Base-by-base conservation (phyloP, 2,113 vertebrate genomes). In the Solea solea region DNA sequence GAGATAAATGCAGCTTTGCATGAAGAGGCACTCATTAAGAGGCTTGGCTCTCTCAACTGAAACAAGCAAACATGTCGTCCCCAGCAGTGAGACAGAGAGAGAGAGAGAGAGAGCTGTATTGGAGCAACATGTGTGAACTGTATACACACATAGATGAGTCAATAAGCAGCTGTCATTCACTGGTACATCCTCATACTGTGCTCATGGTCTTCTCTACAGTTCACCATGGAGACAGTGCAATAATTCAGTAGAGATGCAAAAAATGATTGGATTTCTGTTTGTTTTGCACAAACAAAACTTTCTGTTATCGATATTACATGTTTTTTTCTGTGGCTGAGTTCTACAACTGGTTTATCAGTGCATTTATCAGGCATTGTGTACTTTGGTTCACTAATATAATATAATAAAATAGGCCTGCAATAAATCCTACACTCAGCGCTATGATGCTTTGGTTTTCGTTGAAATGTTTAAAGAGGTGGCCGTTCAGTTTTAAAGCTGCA, bases 81-180 rank as follows among this genome's bases (percentile, higher is more conserved):
- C 15, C 16, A 8, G 50, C 42, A 44, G 21, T 21, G 21, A 21
- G 21, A 21, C n/a, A n/a, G 21, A 21, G 21, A 21, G 21, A 21
- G 21, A 21, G 39, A 11, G 45, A n/a, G 8, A 11, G 16, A 58
- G 51, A 44, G 64, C 10, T 49, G 7, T 7, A 3, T 10, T 51
- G 61, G 8, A 45, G 28, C 9, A 40, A 54, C 5, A 34, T 50
- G 10, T 51, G 10, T 12, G 7, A 5, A 15, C 13, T 13, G 27
- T 48, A 11, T 39, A 1, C 9, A 54, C 41, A 28, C 8, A 34
- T 34, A 2, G 25, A 8, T 9, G 44, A 16, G 46, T 28, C 16
- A 64, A 16, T 49, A 50, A 57, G 63, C 56, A n/a, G 14, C 12
- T 50, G 60, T 27, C 39, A 42, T 12, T 57, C 12, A 54, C 51